phyloP scores from a whole-genome alignment of 2,888 invertebrate species.

The Polietes domitor region DNA sequence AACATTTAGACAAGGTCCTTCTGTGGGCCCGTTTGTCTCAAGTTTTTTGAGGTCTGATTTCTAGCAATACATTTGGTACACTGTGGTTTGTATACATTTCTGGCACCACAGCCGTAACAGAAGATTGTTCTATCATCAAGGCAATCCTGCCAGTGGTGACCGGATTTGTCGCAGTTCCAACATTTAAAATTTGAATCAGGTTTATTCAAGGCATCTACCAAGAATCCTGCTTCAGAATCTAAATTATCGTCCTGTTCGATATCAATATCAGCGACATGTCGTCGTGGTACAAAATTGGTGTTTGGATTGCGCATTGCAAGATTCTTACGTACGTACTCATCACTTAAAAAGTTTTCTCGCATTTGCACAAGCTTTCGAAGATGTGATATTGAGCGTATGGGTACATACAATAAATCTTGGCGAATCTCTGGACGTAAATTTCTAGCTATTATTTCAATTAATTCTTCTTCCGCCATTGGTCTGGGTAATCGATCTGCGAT shows the following conservation, averaged over 20 bases:
- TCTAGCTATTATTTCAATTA: too few species aligned
- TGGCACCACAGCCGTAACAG: slow-evolving; percentile 53
- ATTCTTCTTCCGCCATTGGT: slow-evolving; percentile 15
- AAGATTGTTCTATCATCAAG: slow-evolving; percentile 29
- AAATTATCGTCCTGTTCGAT: background rate
- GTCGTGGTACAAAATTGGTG: background rate
- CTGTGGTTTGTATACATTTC: slow-evolving; percentile 15
- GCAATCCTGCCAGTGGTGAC: slow-evolving; percentile 45
- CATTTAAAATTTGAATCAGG: slow-evolving; percentile 9
- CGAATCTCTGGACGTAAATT: too few species aligned
- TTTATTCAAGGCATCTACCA: background rate
- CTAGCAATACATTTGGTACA: background rate
- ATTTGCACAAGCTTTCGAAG: too few species aligned
- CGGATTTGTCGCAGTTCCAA: slow-evolving; percentile 47
- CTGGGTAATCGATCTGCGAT: slow-evolving; percentile 8
- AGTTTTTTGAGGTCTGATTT: background rate
- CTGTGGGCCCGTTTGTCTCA: background rate
- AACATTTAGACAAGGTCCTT: background rate
- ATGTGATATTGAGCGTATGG: too few species aligned
- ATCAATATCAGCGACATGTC: slow-evolving; percentile 34
- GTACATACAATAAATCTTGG: too few species aligned
- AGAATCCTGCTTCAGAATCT: background rate
- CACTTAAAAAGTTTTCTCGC: too few species aligned
- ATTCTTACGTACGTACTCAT: too few species aligned
- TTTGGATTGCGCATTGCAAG: background rate